Base-by-base conservation (phyloP, 2,888 invertebrate species). In the Apamea monoglypha region DNA sequence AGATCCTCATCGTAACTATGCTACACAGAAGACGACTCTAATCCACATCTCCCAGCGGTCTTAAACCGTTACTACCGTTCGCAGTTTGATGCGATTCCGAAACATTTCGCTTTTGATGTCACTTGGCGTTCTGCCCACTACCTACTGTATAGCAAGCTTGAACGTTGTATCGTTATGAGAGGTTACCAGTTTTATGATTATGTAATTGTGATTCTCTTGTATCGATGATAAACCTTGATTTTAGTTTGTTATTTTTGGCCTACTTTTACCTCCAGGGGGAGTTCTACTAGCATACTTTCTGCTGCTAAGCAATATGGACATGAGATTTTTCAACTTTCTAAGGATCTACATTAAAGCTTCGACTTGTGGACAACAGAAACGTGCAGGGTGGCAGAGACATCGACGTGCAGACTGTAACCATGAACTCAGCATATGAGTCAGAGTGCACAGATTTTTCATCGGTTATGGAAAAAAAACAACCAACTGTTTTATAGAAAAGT, bases 121-220 rank as follows among this genome's bases (percentile, higher is more conserved):
- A 61, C 59, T 85, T 84, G 84, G 84, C 84, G 18, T 14, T 1
- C 78, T 82, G 85, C 84, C 84, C 81, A 67, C 40, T 32, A 36
- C n/a, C 53, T 16, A 53, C 36, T 29, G 18, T 40, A 56, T 1
- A 63, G 63, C 66, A 21, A 81, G 67, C 66, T 61, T 80, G 61
- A 67, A 70, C 32, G 50, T 68, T 71, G 64, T 74, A 47, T 69
- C 50, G 36, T 8, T 25, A 66, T 40, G 25, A 53, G 56, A 29
- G 61, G 50, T n/a, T 61, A 32, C 70, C n/a, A 50, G 71, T 44
- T 82, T 82, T 74, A 82, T 70, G 16, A 29, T 29, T 59, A 64
- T 29, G 56, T 44, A 67, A 82, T 71, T 67, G 40, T 47, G 29
- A 75, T 36, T 64, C 25, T 18, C 32, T 81, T 21, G 56, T 47